A percentile compares a stretch with the other conserved stretches of the same genome.
These are phyloP conservation scores for Drosophila affinis DNA, from an alignment of 2,888 invertebrate species.

Conservation along the genomic window DNA sequence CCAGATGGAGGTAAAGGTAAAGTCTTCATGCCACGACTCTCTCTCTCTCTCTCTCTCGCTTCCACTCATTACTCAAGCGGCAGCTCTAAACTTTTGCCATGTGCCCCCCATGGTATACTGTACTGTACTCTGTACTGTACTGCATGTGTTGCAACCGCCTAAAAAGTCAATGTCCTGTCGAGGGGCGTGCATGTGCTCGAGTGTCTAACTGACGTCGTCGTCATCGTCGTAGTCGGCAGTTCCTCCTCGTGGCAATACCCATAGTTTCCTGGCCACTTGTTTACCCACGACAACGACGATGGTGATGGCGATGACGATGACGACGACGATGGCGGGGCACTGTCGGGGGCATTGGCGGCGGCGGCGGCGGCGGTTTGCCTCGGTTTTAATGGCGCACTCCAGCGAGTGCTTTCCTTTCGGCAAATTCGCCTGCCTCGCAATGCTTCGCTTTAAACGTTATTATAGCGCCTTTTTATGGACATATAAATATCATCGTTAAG, in stretches of 20 bases:
- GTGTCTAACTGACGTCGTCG: conserved; percentile 61
- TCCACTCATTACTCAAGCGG: conserved; percentile 64
- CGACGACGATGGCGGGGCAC: no score
- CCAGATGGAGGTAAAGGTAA: not conserved
- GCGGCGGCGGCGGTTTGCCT: not conserved
- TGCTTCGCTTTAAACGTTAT: conserved; percentile 68
- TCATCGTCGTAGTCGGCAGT: conserved; percentile 13
- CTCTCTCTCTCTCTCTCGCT: not conserved
- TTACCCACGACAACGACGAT: conserved; percentile 42
- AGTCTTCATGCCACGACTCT: not conserved
- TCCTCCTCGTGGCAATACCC: conserved; percentile 13
- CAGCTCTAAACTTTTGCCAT: conserved; percentile 54
- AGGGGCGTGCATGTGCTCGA: conserved; percentile 65
- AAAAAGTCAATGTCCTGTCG: conserved; percentile 71
- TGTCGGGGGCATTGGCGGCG: no score
- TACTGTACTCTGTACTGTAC: not conserved
- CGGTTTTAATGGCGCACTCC: conserved; percentile 67
- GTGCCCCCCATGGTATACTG: not conserved
- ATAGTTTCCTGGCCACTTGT: conserved; percentile 61
- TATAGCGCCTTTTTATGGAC: conserved; percentile 71
- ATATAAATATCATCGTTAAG: conserved; percentile 75
- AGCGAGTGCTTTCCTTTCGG: conserved; percentile 33
- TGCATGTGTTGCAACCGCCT: conserved; percentile 53
- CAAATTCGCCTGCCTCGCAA: not conserved
- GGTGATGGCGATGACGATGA: not conserved